Conservation (phyloP, 2,888 invertebrate species). For the Tiphia femorata region DNA sequence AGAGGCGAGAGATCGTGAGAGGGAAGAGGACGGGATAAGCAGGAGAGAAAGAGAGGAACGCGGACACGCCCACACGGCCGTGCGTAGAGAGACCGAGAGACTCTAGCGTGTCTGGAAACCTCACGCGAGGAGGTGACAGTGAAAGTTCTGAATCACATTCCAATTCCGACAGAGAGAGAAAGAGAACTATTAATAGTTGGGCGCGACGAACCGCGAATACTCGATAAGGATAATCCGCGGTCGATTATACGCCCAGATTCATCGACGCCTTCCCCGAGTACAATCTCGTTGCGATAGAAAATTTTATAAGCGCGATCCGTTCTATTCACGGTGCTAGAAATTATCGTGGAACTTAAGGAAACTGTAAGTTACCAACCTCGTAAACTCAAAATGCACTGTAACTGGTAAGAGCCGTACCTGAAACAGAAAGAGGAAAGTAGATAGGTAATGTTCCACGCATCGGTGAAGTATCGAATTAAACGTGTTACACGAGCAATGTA, state of each 20-base stretch:
- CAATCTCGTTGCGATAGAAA: no score
- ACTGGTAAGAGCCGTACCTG: no score
- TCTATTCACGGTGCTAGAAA: no score
- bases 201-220: conserved; percentile 40
- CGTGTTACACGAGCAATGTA: background rate
- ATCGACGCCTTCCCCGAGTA: no score
- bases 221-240: conserved; percentile 40
- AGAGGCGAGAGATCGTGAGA: conserved; percentile 6
- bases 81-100: conserved; percentile 26
- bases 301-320: no score
- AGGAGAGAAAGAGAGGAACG: conserved; percentile 4
- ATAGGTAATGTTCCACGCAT: conserved; percentile 1
- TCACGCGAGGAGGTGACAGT: conserved; percentile 59
- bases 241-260: no score
- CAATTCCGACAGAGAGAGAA: conserved; percentile 33
- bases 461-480: background rate
- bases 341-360: no score
- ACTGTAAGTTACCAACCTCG: no score
- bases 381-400: no score
- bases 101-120: conserved; percentile 41
- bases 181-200: conserved; percentile 49
- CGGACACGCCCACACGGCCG: conserved; percentile 20
- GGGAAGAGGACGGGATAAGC: background rate
- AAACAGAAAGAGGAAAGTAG: conserved; percentile 17
- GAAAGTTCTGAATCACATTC: conserved; percentile 62